These are phyloP conservation scores for Drosophila yakuba DNA, from an alignment of 1,140 invertebrate genomes.

Conservation along the genomic window DNA sequence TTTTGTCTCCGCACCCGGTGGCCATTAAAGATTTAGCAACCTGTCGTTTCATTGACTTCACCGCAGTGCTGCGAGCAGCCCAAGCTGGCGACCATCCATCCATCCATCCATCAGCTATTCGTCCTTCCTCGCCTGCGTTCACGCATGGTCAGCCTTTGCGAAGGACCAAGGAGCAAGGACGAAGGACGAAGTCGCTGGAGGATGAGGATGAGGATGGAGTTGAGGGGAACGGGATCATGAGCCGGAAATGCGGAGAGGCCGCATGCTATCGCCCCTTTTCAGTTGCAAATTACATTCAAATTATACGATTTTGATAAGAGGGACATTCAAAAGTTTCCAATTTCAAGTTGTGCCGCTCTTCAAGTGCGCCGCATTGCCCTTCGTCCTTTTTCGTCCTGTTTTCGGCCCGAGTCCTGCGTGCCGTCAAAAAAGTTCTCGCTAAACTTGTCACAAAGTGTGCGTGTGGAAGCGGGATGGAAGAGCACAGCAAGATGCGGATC, in stretches of 20 bases:
- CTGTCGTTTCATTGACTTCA: slow-evolving; percentile 76
- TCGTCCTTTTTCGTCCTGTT: not conserved
- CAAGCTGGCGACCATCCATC: not conserved
- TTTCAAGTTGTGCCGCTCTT: slow-evolving; percentile 81
- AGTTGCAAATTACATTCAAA: slow-evolving; percentile 84
- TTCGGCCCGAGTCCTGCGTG: not conserved
- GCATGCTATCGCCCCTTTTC: slow-evolving; percentile 65
- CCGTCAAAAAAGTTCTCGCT: slow-evolving; percentile 61
- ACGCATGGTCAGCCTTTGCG: slow-evolving; percentile 45
- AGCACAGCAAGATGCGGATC: slow-evolving; percentile 19
- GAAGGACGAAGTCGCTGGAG: not conserved
- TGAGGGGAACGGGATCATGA: slow-evolving; percentile 14
- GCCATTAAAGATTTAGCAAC: slow-evolving; percentile 76
- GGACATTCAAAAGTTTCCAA: slow-evolving; percentile 84
- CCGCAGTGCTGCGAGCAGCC: slow-evolving; percentile 67
- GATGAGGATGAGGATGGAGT: not conserved
- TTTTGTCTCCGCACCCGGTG: slow-evolving; percentile 53
- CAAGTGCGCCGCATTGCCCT: slow-evolving; percentile 48
- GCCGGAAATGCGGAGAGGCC: slow-evolving; percentile 19
- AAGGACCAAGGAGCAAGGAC: not conserved
- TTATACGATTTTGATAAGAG: slow-evolving; percentile 84
- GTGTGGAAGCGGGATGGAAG: slow-evolving; percentile 32
- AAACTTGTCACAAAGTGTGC: slow-evolving; percentile 65
- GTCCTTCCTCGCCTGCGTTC: slow-evolving; percentile 24
- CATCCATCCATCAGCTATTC: not conserved